These are phyloP conservation scores for Oreohelix idahoensis DNA, from an alignment of 1,140 invertebrate species.

Conservation along the genomic window DNA sequence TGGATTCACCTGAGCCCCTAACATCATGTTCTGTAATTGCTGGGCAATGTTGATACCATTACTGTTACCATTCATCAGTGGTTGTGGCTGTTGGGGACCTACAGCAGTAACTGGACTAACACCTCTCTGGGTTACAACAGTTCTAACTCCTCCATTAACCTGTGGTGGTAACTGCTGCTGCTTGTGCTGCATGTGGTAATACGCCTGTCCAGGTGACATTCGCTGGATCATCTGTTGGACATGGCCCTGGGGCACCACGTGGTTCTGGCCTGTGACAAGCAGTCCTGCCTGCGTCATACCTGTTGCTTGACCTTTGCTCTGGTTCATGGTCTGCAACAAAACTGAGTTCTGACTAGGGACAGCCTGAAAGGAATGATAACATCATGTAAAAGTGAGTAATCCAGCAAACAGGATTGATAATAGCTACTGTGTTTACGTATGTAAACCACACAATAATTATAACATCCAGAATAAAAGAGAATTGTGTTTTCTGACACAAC, in stretches of 20 bases:
- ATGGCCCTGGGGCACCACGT: slow-evolving; percentile 72
- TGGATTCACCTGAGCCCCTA: not conserved
- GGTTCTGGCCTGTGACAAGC: not conserved
- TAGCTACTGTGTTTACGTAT: too few relatives aligned
- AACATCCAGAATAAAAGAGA: too few relatives aligned
- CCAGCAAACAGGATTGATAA: too few relatives aligned
- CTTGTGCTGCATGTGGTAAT: slow-evolving; percentile 44
- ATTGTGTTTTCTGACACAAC: too few relatives aligned
- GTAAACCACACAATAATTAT: too few relatives aligned
- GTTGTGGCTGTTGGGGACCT: slow-evolving; percentile 44
- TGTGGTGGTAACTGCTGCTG: slow-evolving; percentile 42
- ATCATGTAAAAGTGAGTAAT: not conserved
- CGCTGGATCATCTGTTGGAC: slow-evolving; percentile 89
- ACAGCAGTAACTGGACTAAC: slow-evolving; percentile 78
- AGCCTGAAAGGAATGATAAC: not conserved
- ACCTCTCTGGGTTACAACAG: slow-evolving; percentile 75
- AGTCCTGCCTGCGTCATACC: not conserved
- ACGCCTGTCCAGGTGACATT: slow-evolving; percentile 77
- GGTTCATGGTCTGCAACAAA: not conserved
- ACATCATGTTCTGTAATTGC: slow-evolving; percentile 27
- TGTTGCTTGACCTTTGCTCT: slow-evolving; percentile 11
- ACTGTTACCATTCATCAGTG: slow-evolving; percentile 52
- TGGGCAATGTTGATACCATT: slow-evolving; percentile 48
- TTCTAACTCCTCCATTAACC: slow-evolving; percentile 41
- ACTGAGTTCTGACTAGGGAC: not conserved